These are phyloP conservation scores for Axis porcinus DNA, from an alignment of 2,113 vertebrate species.

Conservation along the genomic window DNA sequence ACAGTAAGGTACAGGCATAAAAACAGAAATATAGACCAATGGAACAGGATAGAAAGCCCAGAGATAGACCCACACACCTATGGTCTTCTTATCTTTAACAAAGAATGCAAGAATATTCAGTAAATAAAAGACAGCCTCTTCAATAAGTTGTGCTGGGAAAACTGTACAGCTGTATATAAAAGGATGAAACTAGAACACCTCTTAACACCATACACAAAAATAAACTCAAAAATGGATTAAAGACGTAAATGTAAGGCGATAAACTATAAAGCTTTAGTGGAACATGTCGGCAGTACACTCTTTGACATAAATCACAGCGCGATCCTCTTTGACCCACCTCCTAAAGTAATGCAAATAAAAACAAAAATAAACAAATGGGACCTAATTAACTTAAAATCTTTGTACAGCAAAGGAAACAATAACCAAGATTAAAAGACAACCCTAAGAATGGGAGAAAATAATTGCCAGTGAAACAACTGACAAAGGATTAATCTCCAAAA, in stretches of 20 bases:
- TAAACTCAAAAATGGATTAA: not conserved
- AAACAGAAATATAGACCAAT: not conserved
- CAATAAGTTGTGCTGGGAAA: not conserved
- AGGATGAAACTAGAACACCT: not conserved
- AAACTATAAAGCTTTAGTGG: not conserved
- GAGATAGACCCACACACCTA: not conserved
- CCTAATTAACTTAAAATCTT: not conserved
- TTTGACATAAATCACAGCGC: not conserved
- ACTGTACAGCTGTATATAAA: not conserved
- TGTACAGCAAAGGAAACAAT: not conserved
- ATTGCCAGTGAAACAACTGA: not conserved
- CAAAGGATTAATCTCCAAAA: not conserved
- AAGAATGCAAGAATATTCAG: not conserved
- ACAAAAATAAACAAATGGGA: not conserved
- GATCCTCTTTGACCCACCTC: not conserved
- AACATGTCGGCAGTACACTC: not conserved
- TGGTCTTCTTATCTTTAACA: not conserved
- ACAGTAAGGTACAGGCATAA: not conserved
- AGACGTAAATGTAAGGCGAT: not conserved
- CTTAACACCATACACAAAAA: not conserved
- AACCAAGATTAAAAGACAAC: not conserved
- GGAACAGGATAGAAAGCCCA: not conserved
- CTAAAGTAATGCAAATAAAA: not conserved
- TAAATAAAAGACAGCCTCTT: not conserved
- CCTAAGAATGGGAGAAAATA: not conserved